phyloP scores from a whole-genome alignment of 2,113 vertebrate species.

The Ictidomys tridecemlineatus region DNA sequence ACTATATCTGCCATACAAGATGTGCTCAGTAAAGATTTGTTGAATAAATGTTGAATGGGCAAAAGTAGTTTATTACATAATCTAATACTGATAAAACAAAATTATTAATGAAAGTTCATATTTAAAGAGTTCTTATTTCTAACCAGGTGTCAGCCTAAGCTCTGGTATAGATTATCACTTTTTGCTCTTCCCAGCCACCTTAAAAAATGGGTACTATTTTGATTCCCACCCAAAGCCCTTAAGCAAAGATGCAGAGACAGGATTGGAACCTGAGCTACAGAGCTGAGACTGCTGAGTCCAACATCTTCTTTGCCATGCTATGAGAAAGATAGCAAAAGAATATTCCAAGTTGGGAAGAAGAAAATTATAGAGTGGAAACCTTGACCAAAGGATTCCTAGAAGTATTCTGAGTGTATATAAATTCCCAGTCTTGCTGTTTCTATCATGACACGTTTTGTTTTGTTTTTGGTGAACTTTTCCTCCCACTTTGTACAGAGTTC shows the following conservation, averaged over 20 bases:
- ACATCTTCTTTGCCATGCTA: not conserved
- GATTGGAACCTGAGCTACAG: not conserved
- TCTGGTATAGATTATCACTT: not conserved
- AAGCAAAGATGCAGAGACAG: not conserved
- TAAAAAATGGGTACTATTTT: not conserved
- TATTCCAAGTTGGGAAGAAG: constrained; percentile 13
- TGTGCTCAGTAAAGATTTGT: not conserved
- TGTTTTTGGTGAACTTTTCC: constrained; percentile 43
- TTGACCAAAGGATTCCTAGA: not conserved
- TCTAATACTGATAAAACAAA: not conserved
- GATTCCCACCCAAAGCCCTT: not conserved
- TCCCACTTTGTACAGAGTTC: not conserved
- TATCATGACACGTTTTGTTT: not conserved
- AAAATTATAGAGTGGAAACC: constrained; percentile 54
- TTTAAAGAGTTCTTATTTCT: not conserved
- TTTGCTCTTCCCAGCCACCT: not conserved
- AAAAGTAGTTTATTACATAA: not conserved
- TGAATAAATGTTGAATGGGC: constrained; percentile 5
- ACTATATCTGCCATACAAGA: not conserved
- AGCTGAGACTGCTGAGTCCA: constrained; percentile 34
- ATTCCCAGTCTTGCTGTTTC: not conserved
- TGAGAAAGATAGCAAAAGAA: constrained; percentile 4
- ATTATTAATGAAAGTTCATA: not conserved
- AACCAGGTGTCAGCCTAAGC: not conserved
- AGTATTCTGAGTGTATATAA: not conserved